Evolutionary conservation across 2,113 vertebrate genomes (phyloP).

Genomic region (Cynocephalus volans): DNA sequence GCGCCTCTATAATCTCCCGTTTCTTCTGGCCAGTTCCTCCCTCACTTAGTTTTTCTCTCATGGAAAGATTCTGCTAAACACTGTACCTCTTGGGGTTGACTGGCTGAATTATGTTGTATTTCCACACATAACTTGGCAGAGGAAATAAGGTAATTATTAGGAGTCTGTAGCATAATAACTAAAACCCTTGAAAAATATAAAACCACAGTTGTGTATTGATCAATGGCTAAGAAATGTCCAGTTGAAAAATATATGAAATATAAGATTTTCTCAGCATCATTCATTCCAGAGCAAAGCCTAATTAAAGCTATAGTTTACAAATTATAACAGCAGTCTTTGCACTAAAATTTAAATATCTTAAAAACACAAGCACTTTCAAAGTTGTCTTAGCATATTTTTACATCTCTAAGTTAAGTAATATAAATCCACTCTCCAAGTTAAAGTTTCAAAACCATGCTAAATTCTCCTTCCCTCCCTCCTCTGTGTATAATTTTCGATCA

Average conservation of each 20-base stretch:
- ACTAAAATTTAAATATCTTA: conserved; percentile 46
- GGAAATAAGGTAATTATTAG: conserved; percentile 29
- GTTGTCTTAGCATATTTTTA: neutral
- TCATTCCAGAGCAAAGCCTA: neutral
- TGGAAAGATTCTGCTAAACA: neutral
- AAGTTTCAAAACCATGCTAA: conserved; percentile 15
- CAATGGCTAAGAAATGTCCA: neutral
- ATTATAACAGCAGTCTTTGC: neutral
- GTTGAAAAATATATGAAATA: conserved; percentile 30
- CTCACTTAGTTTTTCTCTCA: neutral
- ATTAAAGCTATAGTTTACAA: neutral
- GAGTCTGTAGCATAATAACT: neutral
- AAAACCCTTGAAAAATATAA: neutral
- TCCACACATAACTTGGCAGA: neutral
- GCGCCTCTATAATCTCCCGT: neutral
- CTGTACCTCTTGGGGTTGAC: neutral
- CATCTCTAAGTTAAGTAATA: neutral
- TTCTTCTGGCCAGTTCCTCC: neutral
- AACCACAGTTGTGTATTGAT: neutral
- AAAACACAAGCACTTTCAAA: neutral
- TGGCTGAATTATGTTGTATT: neutral
- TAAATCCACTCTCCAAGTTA: conserved; percentile 44
- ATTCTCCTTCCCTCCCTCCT: neutral
- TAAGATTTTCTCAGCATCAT: neutral
- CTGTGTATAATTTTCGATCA: neutral